Evolutionary conservation across 2,113 vertebrate genomes (phyloP).

Genomic region (Uria aalge): DNA sequence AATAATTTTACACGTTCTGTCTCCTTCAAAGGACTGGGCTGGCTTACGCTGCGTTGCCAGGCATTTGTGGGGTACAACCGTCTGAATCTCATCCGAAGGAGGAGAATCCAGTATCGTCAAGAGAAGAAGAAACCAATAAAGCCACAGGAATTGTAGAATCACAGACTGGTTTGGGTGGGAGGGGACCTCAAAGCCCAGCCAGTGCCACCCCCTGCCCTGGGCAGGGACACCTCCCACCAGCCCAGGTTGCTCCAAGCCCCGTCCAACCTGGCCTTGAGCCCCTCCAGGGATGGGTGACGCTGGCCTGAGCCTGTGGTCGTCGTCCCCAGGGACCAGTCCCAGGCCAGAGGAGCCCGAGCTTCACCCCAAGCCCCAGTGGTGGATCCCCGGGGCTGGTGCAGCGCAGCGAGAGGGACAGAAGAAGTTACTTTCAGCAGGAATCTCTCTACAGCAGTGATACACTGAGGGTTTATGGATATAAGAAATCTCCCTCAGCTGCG

Average conservation of each 20-base stretch:
- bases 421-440: background rate
- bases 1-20: accelerated
- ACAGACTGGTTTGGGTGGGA: background rate
- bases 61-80: accelerated
- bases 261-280: too few species aligned
- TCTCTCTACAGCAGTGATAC: background rate
- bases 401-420: accelerated
- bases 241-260: too few species aligned
- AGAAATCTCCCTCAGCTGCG: background rate
- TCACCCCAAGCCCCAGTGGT: background rate
- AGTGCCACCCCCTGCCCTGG: background rate
- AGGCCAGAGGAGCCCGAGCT: background rate
- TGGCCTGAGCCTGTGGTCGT: background rate
- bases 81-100: accelerated
- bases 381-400: background rate
- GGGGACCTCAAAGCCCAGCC: background rate
- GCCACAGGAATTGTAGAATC: background rate
- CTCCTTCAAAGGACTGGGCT: background rate
- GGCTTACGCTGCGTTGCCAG: background rate
- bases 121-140: background rate
- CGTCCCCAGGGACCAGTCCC: accelerated
- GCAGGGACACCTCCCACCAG: too few species aligned
- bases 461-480: background rate
- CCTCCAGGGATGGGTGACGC: too few species aligned
- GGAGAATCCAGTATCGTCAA: background rate